Evolutionary conservation across 1,140 invertebrate species (phyloP), one percentile per base, ranked within the genome.

Genomic region (Caenorhabditis remanei): DNA sequence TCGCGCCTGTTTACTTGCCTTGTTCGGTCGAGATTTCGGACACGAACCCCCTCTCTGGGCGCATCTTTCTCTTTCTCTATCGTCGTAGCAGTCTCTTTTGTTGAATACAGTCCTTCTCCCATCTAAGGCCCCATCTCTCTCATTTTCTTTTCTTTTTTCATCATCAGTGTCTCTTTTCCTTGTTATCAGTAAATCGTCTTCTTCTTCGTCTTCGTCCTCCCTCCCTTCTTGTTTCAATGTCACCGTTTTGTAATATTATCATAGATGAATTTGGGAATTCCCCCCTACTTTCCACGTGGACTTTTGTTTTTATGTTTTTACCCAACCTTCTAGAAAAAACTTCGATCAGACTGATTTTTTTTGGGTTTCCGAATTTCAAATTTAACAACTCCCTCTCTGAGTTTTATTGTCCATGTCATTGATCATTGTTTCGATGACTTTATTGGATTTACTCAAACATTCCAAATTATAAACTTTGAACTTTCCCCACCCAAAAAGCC

Each of bases 21-120:
- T 79, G 71, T 79, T 79, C 71, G 71, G 71, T 79, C 71, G 71
- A 79, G 71, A 79, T 79, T 79, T 79, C 71, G 71, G 71, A 50
- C 71, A 79, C 71, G 71, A 79, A 79, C 46, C 71, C 41, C 21
- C 8, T 40, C 41, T 5, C 40, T 24, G 9, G n/a, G 4, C 65
- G 65, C n/a, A 19, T 32, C 71, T 48, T 46, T 32, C 21, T 79
- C 8, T 48, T 79, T 79, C 71, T 79, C n/a, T 43, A 7, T 75
- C 40, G n/a, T n/a, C n/a, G n/a, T n/a, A 19, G 16, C 43, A 71
- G 65, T 71, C 46, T 79, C 46, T 79, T 79, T 79, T 79, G 71
- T 43, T 16, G 40, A 71, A 46, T 71, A 71, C 41, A 71, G 65
- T 71, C 16, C 41, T 41, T 46, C 6, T 4, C 41, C 11, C 16